These are phyloP conservation scores for Phodopus roborovskii DNA, from an alignment of 2,113 vertebrate genomes.

Conservation along the genomic window DNA sequence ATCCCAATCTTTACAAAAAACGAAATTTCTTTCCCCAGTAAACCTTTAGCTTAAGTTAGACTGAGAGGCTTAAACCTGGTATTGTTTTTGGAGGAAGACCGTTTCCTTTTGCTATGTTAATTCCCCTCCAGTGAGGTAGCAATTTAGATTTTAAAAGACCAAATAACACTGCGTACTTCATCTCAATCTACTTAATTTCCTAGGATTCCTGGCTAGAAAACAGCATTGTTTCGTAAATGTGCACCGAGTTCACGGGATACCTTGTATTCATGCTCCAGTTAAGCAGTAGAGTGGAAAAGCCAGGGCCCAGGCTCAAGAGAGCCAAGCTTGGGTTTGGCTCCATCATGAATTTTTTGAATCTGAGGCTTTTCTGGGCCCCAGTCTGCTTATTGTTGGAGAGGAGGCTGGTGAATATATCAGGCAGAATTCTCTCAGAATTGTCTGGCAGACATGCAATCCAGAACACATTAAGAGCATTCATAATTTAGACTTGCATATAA, in stretches of 20 bases:
- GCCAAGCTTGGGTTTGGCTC: not conserved
- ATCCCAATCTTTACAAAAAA: slow-evolving; percentile 19
- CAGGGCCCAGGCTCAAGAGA: not conserved
- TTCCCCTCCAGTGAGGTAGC: slow-evolving; percentile 23
- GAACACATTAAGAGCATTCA: not conserved
- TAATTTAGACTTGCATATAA: not conserved
- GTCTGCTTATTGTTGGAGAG: not conserved
- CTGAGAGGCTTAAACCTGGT: slow-evolving; percentile 61
- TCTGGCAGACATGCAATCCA: not conserved
- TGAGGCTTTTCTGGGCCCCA: not conserved
- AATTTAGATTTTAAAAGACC: slow-evolving; percentile 74
- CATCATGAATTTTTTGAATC: not conserved
- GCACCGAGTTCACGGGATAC: not conserved
- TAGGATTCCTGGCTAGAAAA: slow-evolving; percentile 71
- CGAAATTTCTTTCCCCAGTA: slow-evolving; percentile 42
- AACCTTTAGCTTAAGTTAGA: slow-evolving; percentile 49
- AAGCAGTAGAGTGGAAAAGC: not conserved
- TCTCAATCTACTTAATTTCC: slow-evolving; percentile 77
- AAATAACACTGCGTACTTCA: slow-evolving; percentile 63
- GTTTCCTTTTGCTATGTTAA: slow-evolving; percentile 7
- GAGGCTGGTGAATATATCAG: not conserved
- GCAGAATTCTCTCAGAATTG: not conserved
- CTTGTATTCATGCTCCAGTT: not conserved
- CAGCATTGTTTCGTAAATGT: slow-evolving; percentile 16
- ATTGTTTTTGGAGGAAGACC: slow-evolving; percentile 24